Percentiles rank a stretch among this genome's conserved stretches.
These are phyloP conservation scores for Xestia rhomboidea DNA, from an alignment of 2,888 invertebrate species.

Conservation along the genomic window DNA sequence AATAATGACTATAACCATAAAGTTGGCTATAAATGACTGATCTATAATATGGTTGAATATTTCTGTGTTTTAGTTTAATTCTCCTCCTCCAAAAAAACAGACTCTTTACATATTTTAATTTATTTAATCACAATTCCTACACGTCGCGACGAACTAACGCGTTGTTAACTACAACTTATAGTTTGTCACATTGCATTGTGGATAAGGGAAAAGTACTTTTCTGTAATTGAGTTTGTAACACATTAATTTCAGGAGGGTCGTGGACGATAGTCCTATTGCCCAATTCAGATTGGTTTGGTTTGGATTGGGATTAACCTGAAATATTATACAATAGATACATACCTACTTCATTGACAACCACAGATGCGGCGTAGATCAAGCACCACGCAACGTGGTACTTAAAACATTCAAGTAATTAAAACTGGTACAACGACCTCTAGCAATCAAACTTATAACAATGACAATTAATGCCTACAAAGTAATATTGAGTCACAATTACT, in stretches of 20 bases:
- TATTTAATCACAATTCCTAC: not conserved
- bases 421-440: slow-evolving; percentile 54
- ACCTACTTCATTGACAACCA: not conserved
- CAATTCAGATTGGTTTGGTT: too few relatives aligned
- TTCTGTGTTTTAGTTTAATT: too few relatives aligned
- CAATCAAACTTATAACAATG: slow-evolving; percentile 40
- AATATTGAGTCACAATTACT: slow-evolving; percentile 59
- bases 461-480: slow-evolving; percentile 43
- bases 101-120: not conserved
- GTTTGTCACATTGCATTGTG: too few relatives aligned
- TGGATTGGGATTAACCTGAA: too few relatives aligned
- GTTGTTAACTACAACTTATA: not conserved
- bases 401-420: slow-evolving; percentile 15
- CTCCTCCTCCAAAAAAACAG: not conserved
- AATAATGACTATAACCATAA: too few relatives aligned
- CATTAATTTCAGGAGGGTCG: too few relatives aligned
- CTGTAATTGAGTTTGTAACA: too few relatives aligned
- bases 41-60: too few relatives aligned
- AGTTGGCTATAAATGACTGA: too few relatives aligned
- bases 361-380: not conserved
- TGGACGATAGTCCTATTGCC: too few relatives aligned
- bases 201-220: too few relatives aligned
- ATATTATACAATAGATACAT: too few relatives aligned
- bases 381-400: not conserved
- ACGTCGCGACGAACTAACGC: not conserved